Evolutionary conservation across 2,797 vertebrate species (phyloP), one percentile per base, ranked within the genome.

Genomic region (Nannoperca obscura): DNA sequence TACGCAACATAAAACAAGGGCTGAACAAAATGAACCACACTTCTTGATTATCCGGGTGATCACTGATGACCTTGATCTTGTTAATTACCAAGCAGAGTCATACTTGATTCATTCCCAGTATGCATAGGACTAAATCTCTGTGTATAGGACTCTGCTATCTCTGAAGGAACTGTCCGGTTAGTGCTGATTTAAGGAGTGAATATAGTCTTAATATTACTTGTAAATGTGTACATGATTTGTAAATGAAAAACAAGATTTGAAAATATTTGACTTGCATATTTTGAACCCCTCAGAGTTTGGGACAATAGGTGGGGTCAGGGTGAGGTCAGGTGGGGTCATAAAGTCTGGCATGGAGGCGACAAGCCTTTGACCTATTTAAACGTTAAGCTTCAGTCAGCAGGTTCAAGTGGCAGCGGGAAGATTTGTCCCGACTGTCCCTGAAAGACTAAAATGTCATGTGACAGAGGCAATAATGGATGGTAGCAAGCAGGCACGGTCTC

Each of bases 361-460:
- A 59, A 42, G 30, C 64, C 57, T 76, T 50, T 70, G 81, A 74
- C 70, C 47, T 60, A 36, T 76, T 64, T 68, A 38, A 82, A 68
- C 42, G 59, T 69, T 55, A 62, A 54, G 63, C 60, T 59, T 68
- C 62, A 44, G 71, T 82, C 84, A 76, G 76, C 78, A 88, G 64
- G 64, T 85, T 86, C 40, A 83, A 71, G 62, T 60, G 19, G 66
- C 66, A 44, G 60, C 2, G 2, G 68, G 49, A 75, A 64, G 40
- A 82, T 81, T 86, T 81, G 79, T 72, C 68, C 72, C 2, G 22
- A 71, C 60, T 64, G 66, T 69, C 72, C 73, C 36, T 30, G 61
- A 78, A 80, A 75, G 36, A 66, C 54, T 36, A 11, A 88, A 86
- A 86, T 78, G 78, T 82, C 80, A 86, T 60, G 81, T 86, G 87